Percentiles rank a stretch among this genome's conserved stretches.
phyloP scores from a whole-genome alignment of 2,888 invertebrate species.

The Leucoma salicis region DNA sequence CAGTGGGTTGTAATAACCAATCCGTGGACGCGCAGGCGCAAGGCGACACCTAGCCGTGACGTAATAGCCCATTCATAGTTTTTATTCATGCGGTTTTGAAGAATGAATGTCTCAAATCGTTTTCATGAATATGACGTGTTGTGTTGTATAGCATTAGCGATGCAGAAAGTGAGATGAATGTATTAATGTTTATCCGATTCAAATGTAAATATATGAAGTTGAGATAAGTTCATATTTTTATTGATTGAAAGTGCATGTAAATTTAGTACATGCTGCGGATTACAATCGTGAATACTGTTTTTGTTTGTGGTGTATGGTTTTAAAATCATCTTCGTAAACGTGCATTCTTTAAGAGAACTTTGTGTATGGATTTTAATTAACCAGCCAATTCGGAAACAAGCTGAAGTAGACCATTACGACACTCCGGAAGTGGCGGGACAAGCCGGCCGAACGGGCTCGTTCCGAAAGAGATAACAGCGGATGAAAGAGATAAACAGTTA shows the following conservation, averaged over 20 bases:
- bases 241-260: slow-evolving; percentile 67
- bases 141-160: slow-evolving; percentile 32
- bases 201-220: slow-evolving; percentile 37
- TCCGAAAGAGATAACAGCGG: slow-evolving; percentile 82
- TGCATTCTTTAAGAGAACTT: slow-evolving; percentile 44
- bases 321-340: slow-evolving; percentile 44
- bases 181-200: slow-evolving; percentile 13
- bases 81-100: slow-evolving; percentile 61
- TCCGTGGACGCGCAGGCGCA: slow-evolving; percentile 70
- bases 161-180: slow-evolving; percentile 32
- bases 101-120: slow-evolving; percentile 59
- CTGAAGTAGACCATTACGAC: slow-evolving; percentile 80
- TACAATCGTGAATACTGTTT: slow-evolving; percentile 52
- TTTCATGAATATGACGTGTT: slow-evolving; percentile 53
- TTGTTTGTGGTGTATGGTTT: slow-evolving; percentile 36
- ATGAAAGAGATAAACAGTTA: slow-evolving; percentile 85
- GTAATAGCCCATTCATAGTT: slow-evolving; percentile 81
- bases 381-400: slow-evolving; percentile 56
- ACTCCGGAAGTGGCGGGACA: slow-evolving; percentile 81
- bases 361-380: slow-evolving; percentile 49
- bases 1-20: no score
- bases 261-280: slow-evolving; percentile 68
- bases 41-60: slow-evolving; percentile 69
- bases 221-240: slow-evolving; percentile 68
- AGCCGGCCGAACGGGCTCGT: slow-evolving; percentile 79